phyloP scores from a whole-genome alignment of 2,888 invertebrate species.

The Lycophotia porphyrea region DNA sequence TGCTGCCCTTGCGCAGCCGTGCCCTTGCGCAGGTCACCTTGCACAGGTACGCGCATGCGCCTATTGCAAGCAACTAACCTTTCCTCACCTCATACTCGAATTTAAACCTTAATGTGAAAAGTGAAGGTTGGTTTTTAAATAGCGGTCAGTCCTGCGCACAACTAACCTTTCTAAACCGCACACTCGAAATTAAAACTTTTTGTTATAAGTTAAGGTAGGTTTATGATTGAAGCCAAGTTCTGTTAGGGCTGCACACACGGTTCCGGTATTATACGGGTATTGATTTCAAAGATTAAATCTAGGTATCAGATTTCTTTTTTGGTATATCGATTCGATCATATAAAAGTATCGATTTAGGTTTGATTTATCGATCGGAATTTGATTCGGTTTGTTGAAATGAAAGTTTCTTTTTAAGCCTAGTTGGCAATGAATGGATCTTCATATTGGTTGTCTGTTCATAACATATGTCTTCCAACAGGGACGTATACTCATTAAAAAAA shows the following conservation, averaged over 20 bases:
- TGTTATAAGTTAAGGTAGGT: conserved; percentile 23
- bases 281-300: conserved; percentile 61
- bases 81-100: conserved; percentile 41
- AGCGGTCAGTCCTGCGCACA: conserved; percentile 67
- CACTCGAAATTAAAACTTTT: conserved; percentile 54
- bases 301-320: conserved; percentile 58
- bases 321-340: conserved; percentile 48
- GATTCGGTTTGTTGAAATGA: conserved; percentile 26
- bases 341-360: conserved; percentile 47
- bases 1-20: conserved; percentile 81
- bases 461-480: neutral
- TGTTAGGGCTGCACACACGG: conserved; percentile 56
- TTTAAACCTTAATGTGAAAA: conserved; percentile 28
- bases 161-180: conserved; percentile 67
- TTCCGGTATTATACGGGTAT: conserved; percentile 61
- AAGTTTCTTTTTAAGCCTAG: conserved; percentile 25
- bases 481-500: neutral
- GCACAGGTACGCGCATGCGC: conserved; percentile 85
- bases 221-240: conserved; percentile 39
- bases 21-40: conserved; percentile 89
- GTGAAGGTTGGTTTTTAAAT: conserved; percentile 57
- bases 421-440: neutral
- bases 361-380: conserved; percentile 60
- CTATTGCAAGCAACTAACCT: conserved; percentile 83
- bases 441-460: neutral